Base-by-base conservation (phyloP, 2,113 vertebrate genomes). In the Zosterops japonicus region DNA sequence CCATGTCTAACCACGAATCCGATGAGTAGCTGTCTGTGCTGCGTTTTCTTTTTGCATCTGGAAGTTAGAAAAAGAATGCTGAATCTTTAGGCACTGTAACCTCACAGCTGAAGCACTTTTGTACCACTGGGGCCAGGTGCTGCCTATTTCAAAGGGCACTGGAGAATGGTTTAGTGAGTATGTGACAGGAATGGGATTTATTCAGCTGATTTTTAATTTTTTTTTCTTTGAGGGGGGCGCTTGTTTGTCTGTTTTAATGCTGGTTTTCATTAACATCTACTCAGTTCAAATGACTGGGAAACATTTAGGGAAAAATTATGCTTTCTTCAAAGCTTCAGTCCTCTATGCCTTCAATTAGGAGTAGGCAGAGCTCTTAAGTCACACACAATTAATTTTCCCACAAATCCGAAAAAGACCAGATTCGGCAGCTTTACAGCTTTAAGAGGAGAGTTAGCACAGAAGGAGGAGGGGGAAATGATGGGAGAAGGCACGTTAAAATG, bases 1-100 rank as follows among this genome's bases (percentile, higher is more conserved):
- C 99, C 98, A 98, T 98, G 96, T 99, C 99, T 97, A 98, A 97
- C 97, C 98, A 98, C 44, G 98, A 98, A 97, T 99, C 99, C 20
- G 99, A 99, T 31, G 98, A 98, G 17, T 98, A 98, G 96, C 99
- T 99, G 92, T 98, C 99, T 96, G 98, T 90, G 90, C 98, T 98
- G 95, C 89, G 96, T 97, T 99, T 99, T 86, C 98, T 97, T 69
- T 98, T 98, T 65, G 97, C 96, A 97, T 99, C 99, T 99, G 90
- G 14, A 61, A 87, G 69, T 91, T 9, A 92, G n/a, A 75, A 63
- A 53, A 36, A 64, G 39, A 87, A 89, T 9, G 70, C 46, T 87
- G 57, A 87, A 21, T 42, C 55, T 81, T 83, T 14, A 79, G 50
- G 60, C 7, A 1, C 21, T 50, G 11, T 19, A 55, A 75, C 41